These are phyloP conservation scores for Leptosomus discolor DNA, from an alignment of 2,113 vertebrate genomes.

Conservation along the genomic window DNA sequence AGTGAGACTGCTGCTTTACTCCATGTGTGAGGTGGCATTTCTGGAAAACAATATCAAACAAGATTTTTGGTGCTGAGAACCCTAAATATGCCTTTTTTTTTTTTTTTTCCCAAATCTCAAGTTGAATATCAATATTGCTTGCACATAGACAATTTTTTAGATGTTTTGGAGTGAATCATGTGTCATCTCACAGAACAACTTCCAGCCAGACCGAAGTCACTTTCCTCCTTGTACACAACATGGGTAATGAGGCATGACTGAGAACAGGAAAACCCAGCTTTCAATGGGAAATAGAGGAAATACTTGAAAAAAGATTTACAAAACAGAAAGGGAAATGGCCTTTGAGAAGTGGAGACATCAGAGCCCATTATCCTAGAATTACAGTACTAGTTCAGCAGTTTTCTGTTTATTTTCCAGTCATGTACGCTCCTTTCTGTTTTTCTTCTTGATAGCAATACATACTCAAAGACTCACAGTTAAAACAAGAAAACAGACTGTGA, in stretches of 20 bases:
- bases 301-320: not conserved
- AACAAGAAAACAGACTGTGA: not conserved
- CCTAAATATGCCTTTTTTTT: not conserved
- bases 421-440: not conserved
- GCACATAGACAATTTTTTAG: not conserved
- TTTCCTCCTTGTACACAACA: not conserved
- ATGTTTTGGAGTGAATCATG: not conserved
- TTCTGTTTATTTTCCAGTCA: not conserved
- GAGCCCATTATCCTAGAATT: not conserved
- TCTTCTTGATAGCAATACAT: not conserved
- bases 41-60: not conserved
- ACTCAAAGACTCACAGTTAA: not conserved
- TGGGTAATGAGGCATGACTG: not conserved
- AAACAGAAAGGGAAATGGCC: not conserved
- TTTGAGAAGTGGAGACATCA: not conserved
- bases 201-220: not conserved
- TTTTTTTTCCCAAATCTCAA: not conserved
- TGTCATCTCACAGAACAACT: not conserved
- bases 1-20: not conserved
- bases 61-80: not conserved
- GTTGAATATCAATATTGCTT: not conserved
- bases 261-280: not conserved
- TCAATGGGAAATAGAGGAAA: not conserved
- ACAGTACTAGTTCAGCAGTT: not conserved
- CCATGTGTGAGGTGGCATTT: not conserved